phyloP scores from a whole-genome alignment of 2,888 invertebrate genomes.

The Cheilosia soror region DNA sequence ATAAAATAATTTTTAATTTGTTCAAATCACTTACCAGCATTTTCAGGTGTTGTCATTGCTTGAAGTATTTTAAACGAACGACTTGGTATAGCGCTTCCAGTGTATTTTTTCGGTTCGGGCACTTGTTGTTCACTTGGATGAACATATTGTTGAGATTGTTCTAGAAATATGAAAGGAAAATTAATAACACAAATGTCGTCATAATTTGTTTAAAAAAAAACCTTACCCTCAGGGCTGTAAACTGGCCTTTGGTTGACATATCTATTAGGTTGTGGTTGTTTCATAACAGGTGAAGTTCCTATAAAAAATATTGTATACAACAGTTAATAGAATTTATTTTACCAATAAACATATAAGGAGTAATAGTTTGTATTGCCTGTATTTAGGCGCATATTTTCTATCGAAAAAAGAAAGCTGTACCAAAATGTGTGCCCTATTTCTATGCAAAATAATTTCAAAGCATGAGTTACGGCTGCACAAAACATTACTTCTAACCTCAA shows the following conservation, averaged over 20 bases:
- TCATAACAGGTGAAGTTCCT: constrained; percentile 78
- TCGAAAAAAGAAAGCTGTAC: too few relatives aligned
- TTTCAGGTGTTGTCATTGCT: constrained; percentile 90
- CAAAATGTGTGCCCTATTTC: too few relatives aligned
- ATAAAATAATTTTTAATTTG: constrained; percentile 30
- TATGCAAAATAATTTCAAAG: too few relatives aligned
- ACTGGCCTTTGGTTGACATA: constrained; percentile 80
- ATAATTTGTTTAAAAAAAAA: background rate
- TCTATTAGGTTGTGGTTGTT: constrained; percentile 78
- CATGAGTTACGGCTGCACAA: too few relatives aligned
- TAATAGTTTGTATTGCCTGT: too few relatives aligned
- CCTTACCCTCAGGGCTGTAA: constrained; percentile 77
- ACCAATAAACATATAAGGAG: too few relatives aligned
- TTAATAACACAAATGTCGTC: background rate
- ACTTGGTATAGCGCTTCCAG: constrained; percentile 91
- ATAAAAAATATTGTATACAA: constrained; percentile 20
- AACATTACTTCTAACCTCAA: too few relatives aligned
- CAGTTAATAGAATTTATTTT: background rate
- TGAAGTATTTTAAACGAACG: constrained; percentile 92
- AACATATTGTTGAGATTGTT: constrained; percentile 83
- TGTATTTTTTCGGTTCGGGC: constrained; percentile 89
- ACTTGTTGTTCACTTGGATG: constrained; percentile 89
- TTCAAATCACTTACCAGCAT: constrained; percentile 85
- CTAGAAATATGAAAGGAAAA: constrained; percentile 74
- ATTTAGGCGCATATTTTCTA: too few relatives aligned